Evolutionary conservation across 2,797 vertebrate genomes (phyloP).

Genomic region (Clarias pachynema): DNA sequence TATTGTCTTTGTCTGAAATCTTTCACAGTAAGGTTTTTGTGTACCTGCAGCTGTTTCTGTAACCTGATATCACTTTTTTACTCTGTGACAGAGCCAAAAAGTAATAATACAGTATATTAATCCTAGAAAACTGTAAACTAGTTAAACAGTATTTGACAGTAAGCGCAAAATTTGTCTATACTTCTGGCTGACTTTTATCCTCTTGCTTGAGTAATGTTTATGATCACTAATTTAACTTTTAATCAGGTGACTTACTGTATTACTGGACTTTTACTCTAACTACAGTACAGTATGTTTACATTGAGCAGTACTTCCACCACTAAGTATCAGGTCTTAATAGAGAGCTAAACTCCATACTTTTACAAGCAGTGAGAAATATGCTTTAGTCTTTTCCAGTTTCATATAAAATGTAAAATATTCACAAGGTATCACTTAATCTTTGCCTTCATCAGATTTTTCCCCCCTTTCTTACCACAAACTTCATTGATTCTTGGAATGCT

Average conservation of each 20-base stretch:
- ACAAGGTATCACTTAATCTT: slow-evolving; percentile 4
- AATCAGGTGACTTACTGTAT: background rate
- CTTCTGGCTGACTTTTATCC: background rate
- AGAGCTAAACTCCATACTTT: background rate
- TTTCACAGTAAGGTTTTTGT: background rate
- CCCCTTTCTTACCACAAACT: background rate
- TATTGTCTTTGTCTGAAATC: background rate
- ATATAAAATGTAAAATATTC: background rate
- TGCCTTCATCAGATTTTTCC: slow-evolving; percentile 10
- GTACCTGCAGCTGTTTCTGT: background rate
- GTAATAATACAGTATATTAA: background rate
- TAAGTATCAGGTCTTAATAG: background rate
- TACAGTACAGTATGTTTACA: background rate
- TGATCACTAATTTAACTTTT: background rate
- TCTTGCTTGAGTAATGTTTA: background rate
- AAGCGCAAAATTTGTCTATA: background rate
- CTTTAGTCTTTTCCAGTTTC: background rate
- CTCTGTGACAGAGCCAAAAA: background rate
- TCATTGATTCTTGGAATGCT: slow-evolving; percentile 11
- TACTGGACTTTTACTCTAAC: background rate
- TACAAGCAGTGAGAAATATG: slow-evolving; percentile 7
- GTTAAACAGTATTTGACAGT: background rate
- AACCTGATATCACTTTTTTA: background rate
- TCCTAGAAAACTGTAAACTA: background rate
- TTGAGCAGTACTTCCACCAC: background rate